Evolutionary conservation across 2,888 invertebrate genomes (phyloP).

Genomic region (Philereme vetulata): DNA sequence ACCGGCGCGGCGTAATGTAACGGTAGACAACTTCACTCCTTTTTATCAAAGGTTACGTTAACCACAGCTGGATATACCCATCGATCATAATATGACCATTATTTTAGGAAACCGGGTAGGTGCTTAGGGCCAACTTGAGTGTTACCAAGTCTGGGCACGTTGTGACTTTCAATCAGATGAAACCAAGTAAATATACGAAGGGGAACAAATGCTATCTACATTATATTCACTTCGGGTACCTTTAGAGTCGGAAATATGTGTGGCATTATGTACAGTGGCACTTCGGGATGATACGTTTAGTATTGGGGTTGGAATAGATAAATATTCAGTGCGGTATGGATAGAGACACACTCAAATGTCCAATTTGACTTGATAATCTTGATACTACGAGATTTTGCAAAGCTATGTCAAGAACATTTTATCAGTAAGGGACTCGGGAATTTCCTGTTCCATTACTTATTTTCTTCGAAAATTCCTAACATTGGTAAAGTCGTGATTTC

Average conservation of each 20-base stretch:
- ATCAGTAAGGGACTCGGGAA: not conserved
- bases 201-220: conserved; percentile 15
- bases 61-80: too few species aligned
- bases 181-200: conserved; percentile 36
- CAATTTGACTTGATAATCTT: conserved; percentile 4
- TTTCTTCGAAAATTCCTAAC: conserved; percentile 3
- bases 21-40: too few species aligned
- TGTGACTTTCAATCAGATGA: conserved; percentile 38
- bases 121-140: conserved; percentile 12
- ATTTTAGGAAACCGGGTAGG: too few species aligned
- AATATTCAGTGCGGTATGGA: not conserved
- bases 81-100: too few species aligned
- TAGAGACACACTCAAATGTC: not conserved
- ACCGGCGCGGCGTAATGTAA: too few species aligned
- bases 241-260: conserved; percentile 22
- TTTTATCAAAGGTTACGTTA: too few species aligned
- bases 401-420: not conserved
- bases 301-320: conserved; percentile 2
- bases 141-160: conserved; percentile 36
- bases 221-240: conserved; percentile 15
- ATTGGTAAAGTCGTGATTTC: conserved; percentile 10
- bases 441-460: conserved; percentile 1
- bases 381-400: conserved; percentile 18
- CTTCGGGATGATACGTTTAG: conserved; percentile 10
- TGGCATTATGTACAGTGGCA: conserved; percentile 4